Base-by-base conservation (phyloP, 2,888 invertebrate species). In the Sarcophaga rosellei region DNA sequence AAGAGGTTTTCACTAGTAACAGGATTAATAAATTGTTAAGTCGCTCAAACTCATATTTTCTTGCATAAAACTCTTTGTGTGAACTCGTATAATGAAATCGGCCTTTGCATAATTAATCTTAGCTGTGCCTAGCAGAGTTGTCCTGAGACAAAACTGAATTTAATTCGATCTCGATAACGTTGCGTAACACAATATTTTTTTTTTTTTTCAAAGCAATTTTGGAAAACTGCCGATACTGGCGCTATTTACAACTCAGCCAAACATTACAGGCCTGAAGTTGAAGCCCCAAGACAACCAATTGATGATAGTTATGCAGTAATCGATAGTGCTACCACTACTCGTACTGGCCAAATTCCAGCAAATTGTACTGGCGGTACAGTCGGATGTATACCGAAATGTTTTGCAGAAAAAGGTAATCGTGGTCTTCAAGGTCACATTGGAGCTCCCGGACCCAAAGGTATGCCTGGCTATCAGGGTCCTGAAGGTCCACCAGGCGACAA, bases 401-500 rank as follows among this genome's bases (percentile, higher is more conserved):
- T 97, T 88, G 97, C 98, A 1, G 97, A 97, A 93, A 98, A 98
- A 93, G 98, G 98, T 91, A 95, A 95, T 85, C 94, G 97, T 90
- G 97, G 97, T 78, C 94, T 95, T 72, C 96, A 96, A 3, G 97
- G 98, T 21, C 89, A 94, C 25, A 94, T 95, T 57, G 98, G 98
- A 62, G 93, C 94, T 5, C 94, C 95, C 74, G 98, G 98, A 11
- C 95, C 95, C 0, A 95, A 95, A 92, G 98, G 98, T 85, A 94
- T 95, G 87, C 95, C 95, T 62, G 98, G 98, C 65, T 97, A 96
- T 91, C 95, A 96, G 44, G 98, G 98, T 35, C 94, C 95, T 25
- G 97, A 97, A 94, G 98, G 98, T 63, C 95, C 96, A n/a, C 94
- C 96, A 88, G 98, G 98, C 17, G 95, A 97, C 1, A 98, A 98